Evolutionary conservation across 2,113 vertebrate species (phyloP), one percentile per base, ranked within the genome.

Genomic region (Xenus cinereus): DNA sequence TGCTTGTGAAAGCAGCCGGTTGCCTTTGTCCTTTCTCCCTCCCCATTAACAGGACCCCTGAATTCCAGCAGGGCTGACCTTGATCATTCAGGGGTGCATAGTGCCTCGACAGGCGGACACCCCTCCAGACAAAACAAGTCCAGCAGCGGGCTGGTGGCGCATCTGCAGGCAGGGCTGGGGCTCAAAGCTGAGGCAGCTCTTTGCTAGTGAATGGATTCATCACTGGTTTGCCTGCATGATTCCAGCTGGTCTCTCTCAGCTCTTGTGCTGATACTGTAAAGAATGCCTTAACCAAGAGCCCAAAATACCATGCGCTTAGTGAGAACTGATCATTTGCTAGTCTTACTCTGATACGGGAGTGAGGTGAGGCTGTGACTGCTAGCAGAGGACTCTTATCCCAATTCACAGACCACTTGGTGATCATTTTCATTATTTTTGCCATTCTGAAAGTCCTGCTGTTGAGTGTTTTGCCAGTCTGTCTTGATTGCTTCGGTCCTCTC

Each of bases 201-300:
- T 64, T 57, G 43, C 57, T 77, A 14, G 33, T 21, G 32, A 50
- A 59, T 35, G 26, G 59, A 33, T 51, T 66, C 9, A 12, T 43
- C 32, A 2, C 50, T 0, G 0, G 4, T 57, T 63, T 64, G 50
- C 46, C 43, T 50, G 32, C 15, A 1, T 16, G 33, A 57, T 76
- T 88, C 30, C 39, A 4, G 9, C 37, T 12, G 7, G 14, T 30
- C 26, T 80, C 22, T 22, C 12, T 77, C 46, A 41, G 39, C 48
- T 80, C 26, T 33, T 68, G 28, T 63, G 48, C 48, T 63, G 53
- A 60, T 57, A 16, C 51, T 54, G 27, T 19, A 28, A 53, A 39
- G 28, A 45, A 0, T 28, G 28, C 41, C 19, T 53, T 84, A 53
- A 69, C 43, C 0, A 5, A 71, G 73, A 68, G 35, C 43, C 73